These are phyloP conservation scores for Neodiprion lecontei DNA, from an alignment of 1,140 invertebrate genomes.

Conservation along the genomic window DNA sequence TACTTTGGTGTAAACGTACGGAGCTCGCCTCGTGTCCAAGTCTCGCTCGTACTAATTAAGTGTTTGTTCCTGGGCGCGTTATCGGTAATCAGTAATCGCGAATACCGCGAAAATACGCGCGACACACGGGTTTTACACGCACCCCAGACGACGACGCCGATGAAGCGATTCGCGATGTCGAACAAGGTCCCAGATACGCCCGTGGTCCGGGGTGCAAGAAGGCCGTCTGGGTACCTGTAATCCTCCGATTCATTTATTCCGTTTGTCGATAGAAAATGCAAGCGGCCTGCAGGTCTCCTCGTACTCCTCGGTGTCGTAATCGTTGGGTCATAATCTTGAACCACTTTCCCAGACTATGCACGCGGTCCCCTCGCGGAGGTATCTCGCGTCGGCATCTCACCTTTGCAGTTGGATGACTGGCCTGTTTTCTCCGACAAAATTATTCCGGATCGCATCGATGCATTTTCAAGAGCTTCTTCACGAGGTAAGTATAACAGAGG, in stretches of 20 bases:
- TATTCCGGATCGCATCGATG: slow-evolving; percentile 4
- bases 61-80: too few species aligned
- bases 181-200: too few species aligned
- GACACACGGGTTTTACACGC: too few species aligned
- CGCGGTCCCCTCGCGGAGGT: neutral
- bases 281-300: neutral
- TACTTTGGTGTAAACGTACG: neutral
- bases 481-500: neutral
- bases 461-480: neutral
- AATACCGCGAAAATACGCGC: too few species aligned
- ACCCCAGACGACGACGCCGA: too few species aligned
- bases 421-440: slow-evolving; percentile 1
- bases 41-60: neutral
- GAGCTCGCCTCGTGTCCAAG: neutral
- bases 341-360: slow-evolving; percentile 1
- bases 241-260: neutral
- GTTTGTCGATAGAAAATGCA: neutral
- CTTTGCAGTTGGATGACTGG: slow-evolving; percentile 3
- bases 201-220: too few species aligned
- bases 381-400: slow-evolving; percentile 4
- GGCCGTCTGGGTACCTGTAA: too few species aligned
- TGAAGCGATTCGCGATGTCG: too few species aligned
- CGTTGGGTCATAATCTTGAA: neutral
- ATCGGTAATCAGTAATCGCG: too few species aligned
- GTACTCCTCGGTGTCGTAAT: neutral